Conservation (phyloP, 2,113 vertebrate species). For the Miniopterus natalensis region DNA sequence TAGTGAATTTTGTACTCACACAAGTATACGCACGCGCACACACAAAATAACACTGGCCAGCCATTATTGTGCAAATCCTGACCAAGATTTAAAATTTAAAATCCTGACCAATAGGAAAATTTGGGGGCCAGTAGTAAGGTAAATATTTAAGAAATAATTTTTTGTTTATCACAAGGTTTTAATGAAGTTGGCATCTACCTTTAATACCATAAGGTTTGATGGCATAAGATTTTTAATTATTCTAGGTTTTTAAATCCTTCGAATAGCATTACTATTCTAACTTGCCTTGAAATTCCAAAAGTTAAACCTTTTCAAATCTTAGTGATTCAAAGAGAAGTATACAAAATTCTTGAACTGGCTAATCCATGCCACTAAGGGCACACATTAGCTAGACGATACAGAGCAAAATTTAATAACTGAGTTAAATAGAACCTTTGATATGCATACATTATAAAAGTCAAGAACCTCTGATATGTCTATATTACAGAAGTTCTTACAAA, state of each 20-base stretch:
- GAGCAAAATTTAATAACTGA: constrained; percentile 2
- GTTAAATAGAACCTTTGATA: not conserved
- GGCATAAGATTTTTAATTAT: constrained; percentile 25
- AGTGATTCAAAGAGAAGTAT: constrained; percentile 40
- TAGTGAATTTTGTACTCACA: not conserved
- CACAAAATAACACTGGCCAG: not conserved
- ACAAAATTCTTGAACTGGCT: not conserved
- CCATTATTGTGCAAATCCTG: not conserved
- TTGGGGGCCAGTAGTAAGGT: not conserved
- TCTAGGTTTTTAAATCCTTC: constrained; percentile 13
- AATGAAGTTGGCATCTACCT: not conserved
- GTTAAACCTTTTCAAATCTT: constrained; percentile 12
- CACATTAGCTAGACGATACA: not conserved
- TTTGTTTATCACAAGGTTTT: not conserved
- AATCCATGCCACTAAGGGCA: not conserved
- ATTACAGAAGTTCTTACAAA: not conserved
- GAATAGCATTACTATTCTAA: not conserved
- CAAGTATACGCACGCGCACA: not conserved
- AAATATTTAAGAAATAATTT: not conserved
- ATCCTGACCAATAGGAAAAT: not conserved
- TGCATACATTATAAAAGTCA: not conserved
- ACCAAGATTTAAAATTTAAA: not conserved
- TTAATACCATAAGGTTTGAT: not conserved
- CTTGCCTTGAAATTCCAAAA: constrained; percentile 19
- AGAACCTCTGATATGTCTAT: not conserved